phyloP scores from a whole-genome alignment of 1,140 invertebrate species.

The Drosophila prosaltans region DNA sequence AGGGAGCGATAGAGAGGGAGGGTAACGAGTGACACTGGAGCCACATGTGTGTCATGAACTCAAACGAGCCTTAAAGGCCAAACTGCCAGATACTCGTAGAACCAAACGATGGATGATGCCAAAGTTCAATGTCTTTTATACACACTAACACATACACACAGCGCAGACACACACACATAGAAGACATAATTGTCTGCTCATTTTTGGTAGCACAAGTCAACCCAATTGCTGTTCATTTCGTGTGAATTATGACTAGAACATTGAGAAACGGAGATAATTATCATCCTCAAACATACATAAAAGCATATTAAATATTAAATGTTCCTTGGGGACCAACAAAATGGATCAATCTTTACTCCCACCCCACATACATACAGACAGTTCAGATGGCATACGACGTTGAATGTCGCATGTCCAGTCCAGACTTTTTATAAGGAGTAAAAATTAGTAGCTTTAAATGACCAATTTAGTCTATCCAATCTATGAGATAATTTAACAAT shows the following conservation, averaged over 20 bases:
- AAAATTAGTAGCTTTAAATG: too few relatives aligned
- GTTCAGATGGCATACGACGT: too few relatives aligned
- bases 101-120: background rate
- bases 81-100: constrained; percentile 1
- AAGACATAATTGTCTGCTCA: constrained; percentile 22
- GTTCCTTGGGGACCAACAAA: constrained; percentile 9
- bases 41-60: constrained; percentile 20
- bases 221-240: constrained; percentile 14
- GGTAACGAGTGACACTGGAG: constrained; percentile 5
- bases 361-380: background rate
- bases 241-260: constrained; percentile 16
- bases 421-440: too few relatives aligned
- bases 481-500: too few relatives aligned
- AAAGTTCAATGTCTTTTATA: constrained; percentile 40
- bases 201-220: constrained; percentile 29
- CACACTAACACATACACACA: background rate
- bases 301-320: constrained; percentile 11
- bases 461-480: too few relatives aligned
- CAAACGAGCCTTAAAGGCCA: constrained; percentile 12
- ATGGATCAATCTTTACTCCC: background rate
- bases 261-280: constrained; percentile 24
- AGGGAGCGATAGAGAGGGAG: background rate
- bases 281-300: constrained; percentile 5
- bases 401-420: too few relatives aligned
- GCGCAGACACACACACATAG: background rate